Percentiles rank a stretch among this genome's conserved stretches.
Evolutionary conservation across 2,888 invertebrate genomes (phyloP).

Genomic region (Pelosia muscerda): DNA sequence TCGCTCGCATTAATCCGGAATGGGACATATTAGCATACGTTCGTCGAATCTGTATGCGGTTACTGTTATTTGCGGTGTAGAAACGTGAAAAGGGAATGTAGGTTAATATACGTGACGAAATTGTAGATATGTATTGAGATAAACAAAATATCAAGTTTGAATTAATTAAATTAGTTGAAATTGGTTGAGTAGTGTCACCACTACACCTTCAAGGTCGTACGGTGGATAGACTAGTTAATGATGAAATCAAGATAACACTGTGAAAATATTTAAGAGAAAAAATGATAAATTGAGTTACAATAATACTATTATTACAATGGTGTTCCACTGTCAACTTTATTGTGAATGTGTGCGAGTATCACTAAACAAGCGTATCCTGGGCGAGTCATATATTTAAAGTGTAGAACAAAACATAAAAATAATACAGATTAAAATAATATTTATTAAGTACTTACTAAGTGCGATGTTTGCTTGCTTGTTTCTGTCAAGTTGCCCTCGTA

Average conservation of each 20-base stretch:
- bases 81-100: not conserved
- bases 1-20: conserved; percentile 30
- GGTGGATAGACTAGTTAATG: not conserved
- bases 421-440: not conserved
- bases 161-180: not conserved
- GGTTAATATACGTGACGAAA: not conserved
- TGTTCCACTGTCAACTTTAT: not conserved
- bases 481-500: conserved; percentile 97
- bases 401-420: not conserved
- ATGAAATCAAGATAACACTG: not conserved
- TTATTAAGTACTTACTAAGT: conserved; percentile 90
- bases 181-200: not conserved
- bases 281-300: not conserved
- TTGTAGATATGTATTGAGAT: not conserved
- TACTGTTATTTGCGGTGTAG: conserved; percentile 21
- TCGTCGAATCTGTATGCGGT: conserved; percentile 25
- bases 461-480: conserved; percentile 96
- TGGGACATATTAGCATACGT: conserved; percentile 33
- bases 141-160: not conserved
- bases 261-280: not conserved
- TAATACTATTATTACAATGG: not conserved
- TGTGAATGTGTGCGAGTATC: no score
- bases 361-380: not conserved
- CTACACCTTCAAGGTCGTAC: no score
- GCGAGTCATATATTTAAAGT: not conserved